Evolutionary conservation across 2,113 vertebrate genomes (phyloP).

Genomic region (Gambusia affinis): DNA sequence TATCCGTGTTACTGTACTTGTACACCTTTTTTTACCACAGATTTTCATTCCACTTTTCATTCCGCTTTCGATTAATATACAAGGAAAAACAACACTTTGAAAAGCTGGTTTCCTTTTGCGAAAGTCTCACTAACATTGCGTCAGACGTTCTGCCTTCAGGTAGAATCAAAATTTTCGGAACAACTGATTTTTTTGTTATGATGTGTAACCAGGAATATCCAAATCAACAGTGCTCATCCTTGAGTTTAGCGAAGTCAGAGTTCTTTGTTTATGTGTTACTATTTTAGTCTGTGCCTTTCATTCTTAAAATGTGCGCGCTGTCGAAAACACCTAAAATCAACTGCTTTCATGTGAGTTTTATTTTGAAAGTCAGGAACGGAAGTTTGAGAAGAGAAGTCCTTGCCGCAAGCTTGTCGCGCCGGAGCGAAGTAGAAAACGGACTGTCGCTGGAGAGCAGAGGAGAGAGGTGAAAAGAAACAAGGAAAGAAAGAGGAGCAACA

Average conservation of each 20-base stretch:
- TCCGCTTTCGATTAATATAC: too few relatives aligned
- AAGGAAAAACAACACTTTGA: too few relatives aligned
- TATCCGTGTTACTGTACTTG: too few relatives aligned
- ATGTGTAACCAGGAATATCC: too few relatives aligned
- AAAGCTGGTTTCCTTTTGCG: too few relatives aligned
- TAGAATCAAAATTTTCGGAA: too few relatives aligned
- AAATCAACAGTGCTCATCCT: too few relatives aligned
- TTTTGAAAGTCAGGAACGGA: conserved; percentile 42
- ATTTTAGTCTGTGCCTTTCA: background rate
- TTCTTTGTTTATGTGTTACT: background rate
- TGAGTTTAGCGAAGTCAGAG: too few relatives aligned
- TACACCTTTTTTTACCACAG: too few relatives aligned
- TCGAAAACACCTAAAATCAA: background rate
- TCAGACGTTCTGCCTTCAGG: background rate
- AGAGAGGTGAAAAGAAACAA: conserved; percentile 24
- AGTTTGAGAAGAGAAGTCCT: accelerated
- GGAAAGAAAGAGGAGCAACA: background rate
- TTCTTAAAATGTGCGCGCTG: background rate
- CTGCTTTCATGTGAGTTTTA: conserved; percentile 15
- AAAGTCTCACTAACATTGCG: too few relatives aligned
- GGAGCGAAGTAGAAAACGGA: conserved; percentile 51
- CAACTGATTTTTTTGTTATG: too few relatives aligned
- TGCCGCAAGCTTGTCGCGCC: background rate
- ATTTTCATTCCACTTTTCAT: too few relatives aligned
- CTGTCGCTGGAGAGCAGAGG: conserved; percentile 51